These are phyloP conservation scores for Drosophila mettleri DNA, from an alignment of 2,888 invertebrate genomes.

Conservation along the genomic window DNA sequence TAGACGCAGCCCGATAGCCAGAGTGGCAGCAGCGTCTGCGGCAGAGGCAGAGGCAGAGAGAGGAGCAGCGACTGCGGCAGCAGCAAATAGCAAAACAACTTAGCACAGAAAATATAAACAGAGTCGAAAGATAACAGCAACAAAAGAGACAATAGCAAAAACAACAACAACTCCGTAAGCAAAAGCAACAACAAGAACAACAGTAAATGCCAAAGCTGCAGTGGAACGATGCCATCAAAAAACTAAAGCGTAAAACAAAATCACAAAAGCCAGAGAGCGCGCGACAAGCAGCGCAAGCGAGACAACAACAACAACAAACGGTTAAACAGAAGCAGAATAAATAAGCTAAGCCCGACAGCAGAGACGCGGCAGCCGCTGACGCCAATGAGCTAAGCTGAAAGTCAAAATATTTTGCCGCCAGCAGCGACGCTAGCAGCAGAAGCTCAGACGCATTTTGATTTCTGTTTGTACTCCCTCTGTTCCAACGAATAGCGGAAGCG, in stretches of 20 bases:
- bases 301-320: constrained; percentile 36
- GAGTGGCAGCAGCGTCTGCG: constrained; percentile 3
- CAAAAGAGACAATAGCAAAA: constrained; percentile 46
- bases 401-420: constrained; percentile 21
- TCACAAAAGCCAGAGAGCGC: constrained; percentile 18
- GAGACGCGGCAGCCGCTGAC: constrained; percentile 8
- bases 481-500: not conserved
- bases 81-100: constrained; percentile 56
- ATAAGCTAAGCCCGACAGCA: constrained; percentile 53
- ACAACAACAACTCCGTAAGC: constrained; percentile 30
- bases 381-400: constrained; percentile 15
- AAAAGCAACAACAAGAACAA: constrained; percentile 51
- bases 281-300: constrained; percentile 14
- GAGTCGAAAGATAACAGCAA: constrained; percentile 50
- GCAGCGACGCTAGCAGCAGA: constrained; percentile 21
- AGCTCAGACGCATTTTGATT: constrained; percentile 47
- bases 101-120: constrained; percentile 59
- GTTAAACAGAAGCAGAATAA: constrained; percentile 63
- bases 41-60: not conserved
- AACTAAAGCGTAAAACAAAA: constrained; percentile 43
- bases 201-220: constrained; percentile 66
- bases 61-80: not conserved
- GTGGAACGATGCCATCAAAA: constrained; percentile 50
- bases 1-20: constrained; percentile 63
- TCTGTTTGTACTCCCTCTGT: constrained; percentile 32